Evolutionary conservation across 92 coral and sea anemone species (phyloP), one percentile per base, ranked within the genome.

Genomic region (Parazoanthus atlanticus): DNA sequence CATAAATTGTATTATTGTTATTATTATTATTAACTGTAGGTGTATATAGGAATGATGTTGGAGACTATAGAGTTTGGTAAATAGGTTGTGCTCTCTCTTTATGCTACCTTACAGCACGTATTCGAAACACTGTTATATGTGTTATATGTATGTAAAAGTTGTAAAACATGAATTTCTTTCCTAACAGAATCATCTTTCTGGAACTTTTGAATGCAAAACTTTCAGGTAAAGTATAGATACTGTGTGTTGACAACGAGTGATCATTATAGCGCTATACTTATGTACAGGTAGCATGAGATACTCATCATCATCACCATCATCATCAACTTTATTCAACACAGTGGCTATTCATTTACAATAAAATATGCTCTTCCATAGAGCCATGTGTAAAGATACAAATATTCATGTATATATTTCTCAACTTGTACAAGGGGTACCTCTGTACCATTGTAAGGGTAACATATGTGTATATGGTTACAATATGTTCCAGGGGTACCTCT

Each of bases 141-240:
- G 38, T 2, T 36, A 0, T 36, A 36, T 36, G 4, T 36, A n/a
- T n/a, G n/a, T n/a, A n/a, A n/a, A n/a, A n/a, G n/a, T n/a, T n/a
- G n/a, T n/a, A 10, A 11, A 46, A 33, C 58, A 49, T 49, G 17
- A 66, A 33, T 84, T 12, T 38, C 15, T 79, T 26, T 87, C 41
- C 76, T 58, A 40, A 47, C 84, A 95, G 98, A 80, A 90, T 95
- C 23, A 88, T 93, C 70, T 85, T 95, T 64, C 89, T 95, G 73
- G 95, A 95, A 82, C 89, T 95, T 34, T 71, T 95, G 33, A 93
- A 91, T 70, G 92, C 90, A 72, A 91, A 86, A 76, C 89, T 95
- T 43, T 76, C 95, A 91, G 98, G 98, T 93, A 86, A 25, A 46
- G 73, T 76, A 31, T 8, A 26, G 6, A 77, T 77, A 12, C 21